Percentiles rank a stretch among this genome's conserved stretches.
Conservation (phyloP, 2,797 vertebrate species). For the Clarias laeviceps region DNA sequence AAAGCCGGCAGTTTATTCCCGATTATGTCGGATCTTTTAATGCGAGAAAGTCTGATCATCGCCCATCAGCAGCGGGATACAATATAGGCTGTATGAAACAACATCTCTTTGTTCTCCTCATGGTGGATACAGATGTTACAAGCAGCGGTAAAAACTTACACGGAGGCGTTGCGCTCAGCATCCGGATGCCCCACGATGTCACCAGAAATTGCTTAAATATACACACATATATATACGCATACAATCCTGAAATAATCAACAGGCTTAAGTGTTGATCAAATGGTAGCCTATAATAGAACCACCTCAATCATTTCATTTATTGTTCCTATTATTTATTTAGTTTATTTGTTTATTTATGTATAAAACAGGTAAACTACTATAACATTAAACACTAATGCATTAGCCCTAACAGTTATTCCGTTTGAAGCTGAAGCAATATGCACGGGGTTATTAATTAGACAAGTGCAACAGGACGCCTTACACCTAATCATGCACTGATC, state of each 20-base stretch:
- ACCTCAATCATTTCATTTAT: not conserved
- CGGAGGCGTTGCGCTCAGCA: conserved; percentile 24
- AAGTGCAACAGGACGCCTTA: conserved; percentile 24
- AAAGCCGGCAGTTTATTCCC: not conserved
- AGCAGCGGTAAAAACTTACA: not conserved
- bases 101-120: conserved; percentile 26
- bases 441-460: not conserved
- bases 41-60: not conserved
- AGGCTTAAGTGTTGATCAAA: not conserved
- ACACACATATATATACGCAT: no score
- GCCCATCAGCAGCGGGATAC: not conserved
- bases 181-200: conserved; percentile 27
- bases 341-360: not conserved
- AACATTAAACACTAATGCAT: not conserved
- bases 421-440: not conserved
- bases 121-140: conserved; percentile 8
- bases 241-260: not conserved
- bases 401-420: not conserved
- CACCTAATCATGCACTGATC: not conserved
- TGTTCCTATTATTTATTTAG: not conserved
- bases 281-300: not conserved
- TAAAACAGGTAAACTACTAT: not conserved
- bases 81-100: not conserved
- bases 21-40: not conserved
- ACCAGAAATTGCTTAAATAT: no score